Conservation (phyloP, 2,797 vertebrate species). For the Tinamus major region DNA sequence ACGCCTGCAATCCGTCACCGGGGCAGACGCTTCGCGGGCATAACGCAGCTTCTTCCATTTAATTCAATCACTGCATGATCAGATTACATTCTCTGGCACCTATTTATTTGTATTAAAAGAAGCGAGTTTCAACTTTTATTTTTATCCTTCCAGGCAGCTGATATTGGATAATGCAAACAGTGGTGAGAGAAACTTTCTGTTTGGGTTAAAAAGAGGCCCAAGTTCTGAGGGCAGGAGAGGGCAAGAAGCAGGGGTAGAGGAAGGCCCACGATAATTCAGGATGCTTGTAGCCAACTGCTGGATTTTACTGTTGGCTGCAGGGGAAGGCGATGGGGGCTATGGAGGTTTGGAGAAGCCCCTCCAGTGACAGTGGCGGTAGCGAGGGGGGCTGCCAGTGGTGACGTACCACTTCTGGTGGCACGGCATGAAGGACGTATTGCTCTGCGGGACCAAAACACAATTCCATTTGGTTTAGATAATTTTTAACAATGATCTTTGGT, state of each 20-base stretch:
- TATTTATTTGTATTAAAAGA: slow-evolving; percentile 59
- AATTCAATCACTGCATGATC: slow-evolving; percentile 51
- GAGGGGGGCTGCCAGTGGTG: background rate
- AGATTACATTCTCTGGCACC: slow-evolving; percentile 54
- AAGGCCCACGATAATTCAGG: background rate
- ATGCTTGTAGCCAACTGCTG: background rate
- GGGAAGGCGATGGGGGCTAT: background rate
- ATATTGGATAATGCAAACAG: slow-evolving; percentile 58
- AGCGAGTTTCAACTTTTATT: slow-evolving; percentile 59
- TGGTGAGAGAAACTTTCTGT: slow-evolving; percentile 67
- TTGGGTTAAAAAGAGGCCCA: slow-evolving; percentile 66
- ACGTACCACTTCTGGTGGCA: background rate
- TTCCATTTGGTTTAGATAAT: background rate
- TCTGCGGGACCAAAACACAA: background rate
- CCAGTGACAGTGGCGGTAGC: rapidly evolving
- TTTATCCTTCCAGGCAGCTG: slow-evolving; percentile 63
- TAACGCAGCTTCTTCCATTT: slow-evolving; percentile 19
- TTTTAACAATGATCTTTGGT: background rate
- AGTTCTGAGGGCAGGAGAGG: slow-evolving; percentile 27
- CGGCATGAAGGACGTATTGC: background rate
- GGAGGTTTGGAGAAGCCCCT: background rate
- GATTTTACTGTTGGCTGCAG: background rate
- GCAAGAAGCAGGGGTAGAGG: background rate
- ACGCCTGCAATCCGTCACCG: background rate
- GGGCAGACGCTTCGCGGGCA: background rate